These are phyloP conservation scores for Sturnira hondurensis DNA, from an alignment of 2,113 vertebrate species.

Conservation along the genomic window DNA sequence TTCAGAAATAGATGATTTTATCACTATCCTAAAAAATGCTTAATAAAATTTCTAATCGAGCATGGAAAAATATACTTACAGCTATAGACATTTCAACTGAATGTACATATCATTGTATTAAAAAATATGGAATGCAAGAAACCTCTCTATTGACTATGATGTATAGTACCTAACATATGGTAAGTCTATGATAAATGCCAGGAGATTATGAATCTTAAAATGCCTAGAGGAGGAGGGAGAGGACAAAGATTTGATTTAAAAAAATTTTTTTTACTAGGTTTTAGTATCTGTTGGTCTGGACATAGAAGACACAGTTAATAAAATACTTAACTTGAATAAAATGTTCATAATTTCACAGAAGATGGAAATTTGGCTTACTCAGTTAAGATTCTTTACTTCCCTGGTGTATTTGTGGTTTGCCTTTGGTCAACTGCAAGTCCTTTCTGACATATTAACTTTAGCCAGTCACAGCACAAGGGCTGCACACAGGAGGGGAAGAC, in stretches of 20 bases:
- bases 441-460: not conserved
- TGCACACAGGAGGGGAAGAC: not conserved
- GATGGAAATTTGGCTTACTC: not conserved
- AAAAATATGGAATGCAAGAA: not conserved
- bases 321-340: not conserved
- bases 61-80: conserved; percentile 20
- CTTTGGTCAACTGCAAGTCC: not conserved
- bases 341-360: not conserved
- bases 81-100: conserved; percentile 12
- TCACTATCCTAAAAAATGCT: not conserved
- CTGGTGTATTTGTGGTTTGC: not conserved
- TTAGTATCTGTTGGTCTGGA: not conserved
- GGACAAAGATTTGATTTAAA: not conserved
- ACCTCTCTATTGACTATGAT: conserved; percentile 17
- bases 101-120: conserved; percentile 25
- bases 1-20: not conserved
- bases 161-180: not conserved
- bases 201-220: conserved; percentile 38
- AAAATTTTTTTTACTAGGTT: not conserved
- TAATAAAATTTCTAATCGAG: conserved; percentile 1
- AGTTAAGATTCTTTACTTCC: not conserved
- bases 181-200: not conserved
- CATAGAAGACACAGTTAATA: not conserved
- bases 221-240: not conserved
- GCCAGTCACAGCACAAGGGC: not conserved